phyloP scores from a whole-genome alignment of 1,140 invertebrate species.

The Drosophila seguyi region DNA sequence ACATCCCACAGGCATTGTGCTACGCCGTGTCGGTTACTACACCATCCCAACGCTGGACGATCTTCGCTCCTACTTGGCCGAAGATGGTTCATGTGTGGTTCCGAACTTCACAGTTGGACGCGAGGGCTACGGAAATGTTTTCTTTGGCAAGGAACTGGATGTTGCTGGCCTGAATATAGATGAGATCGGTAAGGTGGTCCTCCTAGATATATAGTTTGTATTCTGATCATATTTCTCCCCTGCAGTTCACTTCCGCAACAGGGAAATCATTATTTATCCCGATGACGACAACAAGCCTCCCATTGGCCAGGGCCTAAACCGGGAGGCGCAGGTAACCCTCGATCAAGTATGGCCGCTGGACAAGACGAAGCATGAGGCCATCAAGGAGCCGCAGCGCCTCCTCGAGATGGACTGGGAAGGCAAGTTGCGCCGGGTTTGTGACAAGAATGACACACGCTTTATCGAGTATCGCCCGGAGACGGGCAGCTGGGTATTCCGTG shows the following conservation, averaged over 20 bases:
- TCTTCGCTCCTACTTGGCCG: conserved; percentile 88
- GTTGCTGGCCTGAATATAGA: conserved; percentile 96
- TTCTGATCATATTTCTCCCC: background rate
- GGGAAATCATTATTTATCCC: conserved; percentile 91
- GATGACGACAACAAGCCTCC: conserved; percentile 90
- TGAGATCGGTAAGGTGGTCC: conserved; percentile 87
- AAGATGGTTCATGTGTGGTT: conserved; percentile 93
- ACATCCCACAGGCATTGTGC: conserved; percentile 88
- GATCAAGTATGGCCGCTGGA: conserved; percentile 98
- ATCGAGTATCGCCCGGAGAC: conserved; percentile 97
- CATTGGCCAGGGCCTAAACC: conserved; percentile 94
- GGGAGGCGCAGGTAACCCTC: conserved; percentile 95
- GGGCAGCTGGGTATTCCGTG: conserved; percentile 97
- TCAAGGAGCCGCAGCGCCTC: conserved; percentile 93
- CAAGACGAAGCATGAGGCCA: conserved; percentile 92
- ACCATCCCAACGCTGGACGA: conserved; percentile 93
- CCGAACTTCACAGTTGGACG: conserved; percentile 96
- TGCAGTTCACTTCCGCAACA: conserved; percentile 90
- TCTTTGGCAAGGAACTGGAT: conserved; percentile 94
- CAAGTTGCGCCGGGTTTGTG: conserved; percentile 93
- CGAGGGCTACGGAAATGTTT: conserved; percentile 96
- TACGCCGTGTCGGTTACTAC: conserved; percentile 93
- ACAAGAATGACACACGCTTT: conserved; percentile 95
- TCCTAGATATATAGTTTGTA: background rate
- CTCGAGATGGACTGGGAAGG: conserved; percentile 94